Conservation (phyloP, 1,140 invertebrate genomes). For the Neodiprion virginianus region DNA sequence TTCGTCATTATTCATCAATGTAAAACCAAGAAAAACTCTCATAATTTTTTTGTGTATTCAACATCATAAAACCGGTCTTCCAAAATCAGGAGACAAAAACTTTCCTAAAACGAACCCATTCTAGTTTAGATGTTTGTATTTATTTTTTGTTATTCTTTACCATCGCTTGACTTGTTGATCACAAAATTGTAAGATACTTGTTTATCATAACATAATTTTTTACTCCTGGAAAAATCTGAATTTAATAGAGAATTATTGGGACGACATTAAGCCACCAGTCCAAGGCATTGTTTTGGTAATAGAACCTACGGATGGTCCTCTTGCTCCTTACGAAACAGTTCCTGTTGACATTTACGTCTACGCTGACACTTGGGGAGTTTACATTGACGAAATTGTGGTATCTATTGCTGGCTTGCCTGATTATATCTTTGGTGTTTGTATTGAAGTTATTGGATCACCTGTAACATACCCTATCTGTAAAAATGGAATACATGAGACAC, state of each 20-base stretch:
- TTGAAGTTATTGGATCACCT: slow-evolving; percentile 50
- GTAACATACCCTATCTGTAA: slow-evolving; percentile 46
- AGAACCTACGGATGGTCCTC: slow-evolving; percentile 20
- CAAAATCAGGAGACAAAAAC: no score
- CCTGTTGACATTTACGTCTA: slow-evolving; percentile 49
- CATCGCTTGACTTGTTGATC: no score
- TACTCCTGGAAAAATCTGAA: background rate
- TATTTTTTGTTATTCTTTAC: slow-evolving; percentile 3
- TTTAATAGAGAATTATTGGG: slow-evolving; percentile 16
- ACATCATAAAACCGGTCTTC: no score
- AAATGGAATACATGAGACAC: slow-evolving; percentile 30
- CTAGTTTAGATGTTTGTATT: background rate
- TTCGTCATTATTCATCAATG: no score
- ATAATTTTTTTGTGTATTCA: no score
- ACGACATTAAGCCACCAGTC: slow-evolving; percentile 12
- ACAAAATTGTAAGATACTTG: no score
- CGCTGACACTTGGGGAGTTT: slow-evolving; percentile 55
- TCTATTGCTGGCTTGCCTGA: slow-evolving; percentile 44
- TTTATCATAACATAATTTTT: no score
- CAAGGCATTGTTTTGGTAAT: slow-evolving; percentile 25
- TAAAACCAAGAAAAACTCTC: no score
- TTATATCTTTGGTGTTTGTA: slow-evolving; percentile 44
- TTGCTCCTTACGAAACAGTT: slow-evolving; percentile 24
- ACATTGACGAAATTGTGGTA: slow-evolving; percentile 52
- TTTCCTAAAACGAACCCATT: no score